Conservation (phyloP, 1,140 invertebrate species). For the Chironomus striatipennis region DNA sequence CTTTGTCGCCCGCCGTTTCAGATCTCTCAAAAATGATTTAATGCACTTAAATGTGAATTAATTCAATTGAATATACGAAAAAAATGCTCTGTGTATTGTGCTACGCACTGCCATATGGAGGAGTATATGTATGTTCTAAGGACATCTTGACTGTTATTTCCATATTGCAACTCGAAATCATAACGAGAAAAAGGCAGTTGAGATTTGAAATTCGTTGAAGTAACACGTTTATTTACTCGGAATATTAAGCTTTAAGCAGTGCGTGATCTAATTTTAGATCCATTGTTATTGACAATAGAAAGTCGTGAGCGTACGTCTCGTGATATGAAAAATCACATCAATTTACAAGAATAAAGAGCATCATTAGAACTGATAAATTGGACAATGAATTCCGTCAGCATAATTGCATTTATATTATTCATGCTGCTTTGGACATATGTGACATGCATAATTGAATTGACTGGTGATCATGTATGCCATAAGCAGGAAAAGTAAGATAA, state of each 20-base stretch:
- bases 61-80: not conserved
- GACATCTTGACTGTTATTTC: not conserved
- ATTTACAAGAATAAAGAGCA: not conserved
- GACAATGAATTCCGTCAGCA: not conserved
- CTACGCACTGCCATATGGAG: not conserved
- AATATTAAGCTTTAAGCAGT: not conserved
- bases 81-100: not conserved
- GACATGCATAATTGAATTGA: not conserved
- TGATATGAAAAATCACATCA: not conserved
- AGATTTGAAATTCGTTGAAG: slow-evolving; percentile 2
- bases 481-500: not conserved
- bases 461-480: not conserved
- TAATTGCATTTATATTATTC: not conserved
- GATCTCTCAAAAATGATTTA: not conserved
- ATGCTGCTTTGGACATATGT: not conserved
- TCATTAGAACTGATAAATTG: not conserved
- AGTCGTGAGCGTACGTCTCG: not conserved
- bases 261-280: not conserved
- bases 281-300: not conserved
- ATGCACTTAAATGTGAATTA: not conserved
- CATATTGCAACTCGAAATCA: slow-evolving; percentile 4
- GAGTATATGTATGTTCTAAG: not conserved
- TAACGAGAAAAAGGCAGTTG: slow-evolving; percentile 8
- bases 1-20: too few species aligned
- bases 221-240: not conserved